A percentile compares a stretch with the other conserved stretches of the same genome.
Evolutionary conservation across 2,113 vertebrate genomes (phyloP).

Genomic region (Rhinoderma darwinii): DNA sequence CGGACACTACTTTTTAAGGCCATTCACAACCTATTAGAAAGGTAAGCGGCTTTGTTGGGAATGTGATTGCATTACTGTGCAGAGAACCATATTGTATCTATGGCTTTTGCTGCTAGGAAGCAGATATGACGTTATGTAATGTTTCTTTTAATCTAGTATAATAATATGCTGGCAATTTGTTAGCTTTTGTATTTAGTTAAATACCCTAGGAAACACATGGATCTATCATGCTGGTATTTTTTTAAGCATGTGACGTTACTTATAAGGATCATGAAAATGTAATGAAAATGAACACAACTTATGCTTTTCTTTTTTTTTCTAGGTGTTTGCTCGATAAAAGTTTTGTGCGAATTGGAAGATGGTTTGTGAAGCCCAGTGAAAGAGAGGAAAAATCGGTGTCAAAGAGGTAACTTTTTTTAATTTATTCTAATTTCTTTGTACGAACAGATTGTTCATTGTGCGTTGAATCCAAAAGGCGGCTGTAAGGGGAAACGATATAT

Average conservation of each 20-base stretch:
- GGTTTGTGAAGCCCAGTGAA: conserved; percentile 95
- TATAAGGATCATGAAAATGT: background rate
- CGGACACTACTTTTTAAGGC: conserved; percentile 98
- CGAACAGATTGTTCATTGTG: background rate
- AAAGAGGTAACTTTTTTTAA: conserved; percentile 86
- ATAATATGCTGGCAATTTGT: no score
- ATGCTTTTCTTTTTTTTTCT: conserved; percentile 63
- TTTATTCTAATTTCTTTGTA: background rate
- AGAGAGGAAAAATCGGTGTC: conserved; percentile 89
- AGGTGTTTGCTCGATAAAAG: conserved; percentile 98
- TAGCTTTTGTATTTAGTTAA: no score
- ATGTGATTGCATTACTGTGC: background rate
- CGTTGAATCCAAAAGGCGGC: background rate
- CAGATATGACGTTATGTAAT: no score
- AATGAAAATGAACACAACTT: background rate
- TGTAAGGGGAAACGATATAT: no score
- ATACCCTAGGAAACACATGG: background rate
- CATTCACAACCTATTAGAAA: conserved; percentile 97
- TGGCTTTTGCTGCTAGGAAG: background rate
- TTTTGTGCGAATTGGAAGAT: conserved; percentile 93
- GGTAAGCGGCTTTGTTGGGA: conserved; percentile 75
- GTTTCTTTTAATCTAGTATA: no score
- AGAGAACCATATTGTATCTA: background rate
- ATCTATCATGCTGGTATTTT: background rate
- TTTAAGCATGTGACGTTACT: background rate